phyloP scores from a whole-genome alignment of 2,113 vertebrate species.

The Prolemur simus region DNA sequence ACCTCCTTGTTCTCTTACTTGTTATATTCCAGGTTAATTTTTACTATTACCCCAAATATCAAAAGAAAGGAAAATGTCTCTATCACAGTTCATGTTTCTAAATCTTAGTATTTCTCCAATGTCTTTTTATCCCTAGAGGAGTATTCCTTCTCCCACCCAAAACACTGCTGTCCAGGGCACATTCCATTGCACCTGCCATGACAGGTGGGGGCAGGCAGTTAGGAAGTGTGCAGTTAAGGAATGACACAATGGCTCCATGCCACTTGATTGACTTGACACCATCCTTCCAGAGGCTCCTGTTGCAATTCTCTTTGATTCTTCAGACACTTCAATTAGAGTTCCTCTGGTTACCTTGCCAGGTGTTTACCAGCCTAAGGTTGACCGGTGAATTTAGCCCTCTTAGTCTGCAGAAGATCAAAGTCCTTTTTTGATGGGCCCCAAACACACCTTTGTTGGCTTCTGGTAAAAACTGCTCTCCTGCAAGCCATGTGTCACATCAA shows the following conservation, averaged over 20 bases:
- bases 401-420: not conserved
- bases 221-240: not conserved
- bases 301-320: not conserved
- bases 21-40: not conserved
- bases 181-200: not conserved
- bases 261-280: not conserved
- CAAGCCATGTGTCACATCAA: not conserved
- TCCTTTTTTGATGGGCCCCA: not conserved
- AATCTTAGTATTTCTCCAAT: not conserved
- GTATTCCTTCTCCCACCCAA: not conserved
- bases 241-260: not conserved
- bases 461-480: not conserved
- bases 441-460: not conserved
- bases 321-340: not conserved
- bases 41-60: not conserved
- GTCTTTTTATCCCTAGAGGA: not conserved
- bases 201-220: not conserved
- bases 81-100: not conserved
- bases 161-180: not conserved
- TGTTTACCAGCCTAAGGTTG: conserved; percentile 21
- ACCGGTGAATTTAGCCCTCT: not conserved
- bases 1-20: not conserved
- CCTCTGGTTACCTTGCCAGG: not conserved
- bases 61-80: not conserved
- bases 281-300: not conserved